Percentiles rank a stretch among this genome's conserved stretches.
phyloP scores from a whole-genome alignment of 2,888 invertebrate genomes.

The Eilema caniola region DNA sequence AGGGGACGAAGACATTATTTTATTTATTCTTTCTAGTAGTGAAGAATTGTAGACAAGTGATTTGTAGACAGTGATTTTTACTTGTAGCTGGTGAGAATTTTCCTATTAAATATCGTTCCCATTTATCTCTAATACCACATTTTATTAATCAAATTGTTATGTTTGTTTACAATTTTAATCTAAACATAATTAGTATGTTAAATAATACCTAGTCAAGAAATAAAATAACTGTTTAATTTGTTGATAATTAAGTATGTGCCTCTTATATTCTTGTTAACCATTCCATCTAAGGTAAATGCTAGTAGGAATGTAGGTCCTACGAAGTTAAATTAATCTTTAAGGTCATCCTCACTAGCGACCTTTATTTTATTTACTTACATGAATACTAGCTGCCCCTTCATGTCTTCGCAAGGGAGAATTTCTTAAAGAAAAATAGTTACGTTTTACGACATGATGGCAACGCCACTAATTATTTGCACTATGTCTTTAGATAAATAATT shows the following conservation, averaged over 20 bases:
- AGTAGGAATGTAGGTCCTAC: neutral
- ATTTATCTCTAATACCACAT: no score
- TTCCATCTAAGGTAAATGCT: neutral
- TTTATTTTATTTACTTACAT: neutral
- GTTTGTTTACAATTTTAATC: neutral
- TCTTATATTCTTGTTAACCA: neutral
- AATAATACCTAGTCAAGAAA: neutral
- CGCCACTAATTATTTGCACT: no score
- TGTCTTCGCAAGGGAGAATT: neutral
- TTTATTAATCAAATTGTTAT: neutral
- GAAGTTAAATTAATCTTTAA: neutral
- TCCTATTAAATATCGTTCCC: neutral
- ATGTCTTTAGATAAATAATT: slow-evolving; percentile 12
- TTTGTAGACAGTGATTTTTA: no score
- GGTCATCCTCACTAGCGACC: neutral
- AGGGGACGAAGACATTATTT: no score
- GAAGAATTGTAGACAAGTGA: no score
- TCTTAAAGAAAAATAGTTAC: no score
- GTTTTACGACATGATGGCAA: no score
- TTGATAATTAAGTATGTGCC: neutral
- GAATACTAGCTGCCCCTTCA: neutral
- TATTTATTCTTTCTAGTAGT: no score
- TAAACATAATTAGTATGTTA: neutral
- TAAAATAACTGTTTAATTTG: neutral
- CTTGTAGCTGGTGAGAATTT: no score